Evolutionary conservation across 2,888 invertebrate genomes (phyloP).

Genomic region (Chymomyza fuscimana): DNA sequence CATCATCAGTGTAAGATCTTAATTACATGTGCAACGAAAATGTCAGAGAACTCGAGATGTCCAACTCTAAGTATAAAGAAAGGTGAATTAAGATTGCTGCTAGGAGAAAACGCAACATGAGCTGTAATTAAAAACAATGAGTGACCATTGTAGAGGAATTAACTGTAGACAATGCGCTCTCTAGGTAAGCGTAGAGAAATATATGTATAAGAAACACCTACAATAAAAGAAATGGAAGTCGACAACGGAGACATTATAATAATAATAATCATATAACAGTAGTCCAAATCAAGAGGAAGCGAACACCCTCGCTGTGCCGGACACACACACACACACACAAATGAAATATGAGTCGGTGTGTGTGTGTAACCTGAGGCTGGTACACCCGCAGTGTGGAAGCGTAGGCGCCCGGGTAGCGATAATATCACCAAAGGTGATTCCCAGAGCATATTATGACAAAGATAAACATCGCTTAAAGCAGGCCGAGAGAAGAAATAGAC

Average conservation of each 20-base stretch:
- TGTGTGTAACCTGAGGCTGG: constrained; percentile 13
- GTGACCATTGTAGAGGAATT: constrained; percentile 57
- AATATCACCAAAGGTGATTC: constrained; percentile 70
- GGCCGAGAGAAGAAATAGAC: background rate
- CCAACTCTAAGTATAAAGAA: constrained; percentile 7
- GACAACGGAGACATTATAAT: constrained; percentile 42
- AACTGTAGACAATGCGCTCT: constrained; percentile 22
- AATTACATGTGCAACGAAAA: constrained; percentile 40
- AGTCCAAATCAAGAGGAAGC: constrained; percentile 31
- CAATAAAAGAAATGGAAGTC: constrained; percentile 38
- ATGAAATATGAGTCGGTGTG: constrained; percentile 41
- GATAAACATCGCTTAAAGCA: constrained; percentile 70
- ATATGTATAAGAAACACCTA: constrained; percentile 1
- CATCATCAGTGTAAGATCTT: constrained; percentile 32
- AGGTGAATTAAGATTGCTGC: constrained; percentile 2
- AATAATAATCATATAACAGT: constrained; percentile 56
- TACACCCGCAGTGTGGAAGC: constrained; percentile 24
- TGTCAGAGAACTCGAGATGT: background rate
- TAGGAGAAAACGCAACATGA: constrained; percentile 22
- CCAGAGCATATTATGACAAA: constrained; percentile 75
- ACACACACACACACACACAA: constrained; percentile 3
- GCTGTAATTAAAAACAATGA: constrained; percentile 62
- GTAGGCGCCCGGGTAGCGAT: constrained; percentile 51
- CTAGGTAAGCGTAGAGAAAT: constrained; percentile 14
- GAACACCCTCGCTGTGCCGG: constrained; percentile 12